Base-by-base conservation (phyloP, 2,113 vertebrate genomes). In the Lonchura striata region DNA sequence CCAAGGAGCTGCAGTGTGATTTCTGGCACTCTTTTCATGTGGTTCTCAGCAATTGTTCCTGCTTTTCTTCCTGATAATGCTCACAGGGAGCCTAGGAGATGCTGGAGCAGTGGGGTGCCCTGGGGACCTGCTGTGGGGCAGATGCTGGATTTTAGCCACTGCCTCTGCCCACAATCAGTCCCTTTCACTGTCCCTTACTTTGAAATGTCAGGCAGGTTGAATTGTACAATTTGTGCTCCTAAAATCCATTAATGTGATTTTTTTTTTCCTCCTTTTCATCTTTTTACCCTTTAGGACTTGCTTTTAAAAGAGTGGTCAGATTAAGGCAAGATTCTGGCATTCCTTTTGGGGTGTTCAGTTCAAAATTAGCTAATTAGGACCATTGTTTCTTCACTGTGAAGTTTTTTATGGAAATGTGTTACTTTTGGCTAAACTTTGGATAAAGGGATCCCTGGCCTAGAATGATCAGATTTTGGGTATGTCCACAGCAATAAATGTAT, bases 121-220 rank as follows among this genome's bases (percentile, higher is more conserved):
- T 33, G 13, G 74, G 66, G 30, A 19, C n/a, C 50, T 76, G 22
- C 35, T 4, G 15, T 1, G 66, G 54, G 35, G 47, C n/a, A 72
- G 27, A 2, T 18, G 31, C 3, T 4, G 19, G 24, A 1, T 86
- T 87, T 88, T 6, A 86, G 70, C 30, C 1, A 0, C 42, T 90
- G 24, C 5, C 39, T 72, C 66, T 87, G 70, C 56, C 2, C 5
- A 25, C 30, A 69, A 33, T 60, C 86, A 60, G 12, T 9, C 5
- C 83, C 59, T 70, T 77, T 66, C 68, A 3, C 53, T 0, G 2
- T 2, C 23, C 44, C n/a, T 61, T 21, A 4, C 52, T 72, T 27
- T 31, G 49, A 30, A 60, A 25, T 2, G 10, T 13, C 54, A 83
- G 66, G 46, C 46, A 79, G 5, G 39, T 3, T 16, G n/a, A 70